Evolutionary conservation across 2,797 vertebrate genomes (phyloP).

Genomic region (Ficedula albicollis): DNA sequence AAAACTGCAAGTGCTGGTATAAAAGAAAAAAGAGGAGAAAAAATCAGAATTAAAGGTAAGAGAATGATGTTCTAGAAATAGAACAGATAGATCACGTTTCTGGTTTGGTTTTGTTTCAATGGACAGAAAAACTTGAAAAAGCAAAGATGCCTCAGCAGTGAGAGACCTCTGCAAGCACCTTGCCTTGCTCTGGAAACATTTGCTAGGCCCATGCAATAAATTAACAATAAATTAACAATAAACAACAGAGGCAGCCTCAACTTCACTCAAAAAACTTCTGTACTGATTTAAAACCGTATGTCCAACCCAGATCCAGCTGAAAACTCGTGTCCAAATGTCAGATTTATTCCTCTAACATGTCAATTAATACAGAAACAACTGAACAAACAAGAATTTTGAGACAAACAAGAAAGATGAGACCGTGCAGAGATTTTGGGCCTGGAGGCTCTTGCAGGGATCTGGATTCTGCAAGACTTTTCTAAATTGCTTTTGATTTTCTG

Average conservation of each 20-base stretch:
- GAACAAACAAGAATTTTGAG: neutral
- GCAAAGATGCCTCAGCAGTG: neutral
- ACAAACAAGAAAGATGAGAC: neutral
- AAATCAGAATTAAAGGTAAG: neutral
- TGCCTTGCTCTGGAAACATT: neutral
- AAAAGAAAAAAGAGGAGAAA: neutral
- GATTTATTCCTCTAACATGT: neutral
- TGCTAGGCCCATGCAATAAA: neutral
- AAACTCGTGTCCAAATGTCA: neutral
- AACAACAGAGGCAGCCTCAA: neutral
- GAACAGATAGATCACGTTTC: neutral
- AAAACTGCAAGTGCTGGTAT: neutral
- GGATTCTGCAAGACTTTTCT: neutral
- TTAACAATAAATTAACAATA: too few relatives aligned
- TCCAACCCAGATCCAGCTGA: neutral
- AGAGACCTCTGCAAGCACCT: neutral
- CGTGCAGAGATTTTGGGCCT: neutral
- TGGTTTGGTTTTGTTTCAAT: neutral
- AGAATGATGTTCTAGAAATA: neutral
- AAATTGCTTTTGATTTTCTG: slow-evolving; percentile 5
- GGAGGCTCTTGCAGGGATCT: neutral
- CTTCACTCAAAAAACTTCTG: neutral
- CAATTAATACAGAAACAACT: neutral
- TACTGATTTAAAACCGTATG: neutral
- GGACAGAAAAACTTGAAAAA: neutral